Evolutionary conservation across 1,140 invertebrate genomes (phyloP), one percentile per base, ranked within the genome.

Genomic region (Daktulosphaira vitifoliae): DNA sequence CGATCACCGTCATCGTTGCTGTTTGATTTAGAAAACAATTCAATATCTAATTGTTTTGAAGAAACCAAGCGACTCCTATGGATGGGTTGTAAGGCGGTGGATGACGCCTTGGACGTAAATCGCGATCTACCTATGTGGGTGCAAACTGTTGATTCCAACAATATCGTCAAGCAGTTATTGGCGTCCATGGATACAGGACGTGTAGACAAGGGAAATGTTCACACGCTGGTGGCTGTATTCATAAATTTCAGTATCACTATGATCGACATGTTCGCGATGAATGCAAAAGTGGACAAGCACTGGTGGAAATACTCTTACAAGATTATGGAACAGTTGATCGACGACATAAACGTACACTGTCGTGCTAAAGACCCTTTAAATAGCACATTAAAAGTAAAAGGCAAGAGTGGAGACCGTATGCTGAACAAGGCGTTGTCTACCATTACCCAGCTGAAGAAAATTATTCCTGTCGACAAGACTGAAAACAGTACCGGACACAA

Each of bases 191-290:
- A 62, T 33, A 25, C 25, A 3, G 26, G 42, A 15, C 42, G 25
- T 20, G 26, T 48, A 9, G 42, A 62, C 15, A 62, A 62, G 29
- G 42, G 56, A 29, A 62, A 48, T 20, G 39, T 62, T n/a, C 56
- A 62, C 16, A 62, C 56, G 1, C 9, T 62, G 56, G 56, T 62
- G 29, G 56, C 56, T 2, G 42, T 48, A 4, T 62, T 62, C 20
- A 62, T 62, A 33, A 62, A 62, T 33, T 62, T 62, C 16, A 62
- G 56, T 3, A 62, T 62, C 8, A 62, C 56, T 2, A 62, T 62
- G 56, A 62, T 62, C 26, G 56, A 62, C n/a, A 62, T 62, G 56
- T 48, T 62, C 44, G 56, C n/a, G 8, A 62, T 62, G 56, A 62
- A 62, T 22, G 25, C 26, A 15, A 48, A 3, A 29, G 11, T 48